Evolutionary conservation across 1,140 invertebrate genomes (phyloP).

Genomic region (Temnothorax nylanderi): DNA sequence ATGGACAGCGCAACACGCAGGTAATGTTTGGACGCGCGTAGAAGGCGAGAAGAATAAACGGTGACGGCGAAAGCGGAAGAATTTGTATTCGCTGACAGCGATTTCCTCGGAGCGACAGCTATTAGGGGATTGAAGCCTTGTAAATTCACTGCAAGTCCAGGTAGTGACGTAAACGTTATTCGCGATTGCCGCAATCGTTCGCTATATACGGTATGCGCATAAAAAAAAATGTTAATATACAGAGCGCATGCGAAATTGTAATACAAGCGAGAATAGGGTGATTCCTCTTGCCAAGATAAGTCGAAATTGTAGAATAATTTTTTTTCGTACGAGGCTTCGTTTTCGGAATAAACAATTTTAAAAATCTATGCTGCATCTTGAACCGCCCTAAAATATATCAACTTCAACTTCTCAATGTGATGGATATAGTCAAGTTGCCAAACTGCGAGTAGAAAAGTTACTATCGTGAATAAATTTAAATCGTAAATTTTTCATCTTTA

Average conservation of each 20-base stretch:
- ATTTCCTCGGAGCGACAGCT: constrained; percentile 20
- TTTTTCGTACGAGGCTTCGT: no score
- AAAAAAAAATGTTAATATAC: no score
- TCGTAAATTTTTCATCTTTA: neutral
- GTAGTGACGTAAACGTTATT: neutral
- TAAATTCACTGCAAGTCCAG: neutral
- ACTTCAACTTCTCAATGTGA: neutral
- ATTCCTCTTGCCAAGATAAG: no score
- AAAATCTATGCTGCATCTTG: neutral
- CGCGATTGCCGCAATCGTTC: neutral
- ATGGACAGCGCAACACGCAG: neutral
- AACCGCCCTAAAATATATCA: neutral
- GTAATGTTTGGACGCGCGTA: constrained; percentile 26
- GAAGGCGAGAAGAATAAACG: constrained; percentile 6
- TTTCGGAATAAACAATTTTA: no score
- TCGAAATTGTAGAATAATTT: no score
- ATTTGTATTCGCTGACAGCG: constrained; percentile 43
- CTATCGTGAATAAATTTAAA: neutral
- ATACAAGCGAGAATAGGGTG: no score
- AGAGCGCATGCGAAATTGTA: no score
- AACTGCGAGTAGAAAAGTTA: neutral
- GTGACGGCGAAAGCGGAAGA: neutral
- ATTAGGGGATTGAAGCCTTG: constrained; percentile 13
- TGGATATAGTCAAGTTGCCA: neutral
- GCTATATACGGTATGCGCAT: no score